Evolutionary conservation across 2,797 vertebrate species (phyloP).

Genomic region (Phalloptychus januarius): DNA sequence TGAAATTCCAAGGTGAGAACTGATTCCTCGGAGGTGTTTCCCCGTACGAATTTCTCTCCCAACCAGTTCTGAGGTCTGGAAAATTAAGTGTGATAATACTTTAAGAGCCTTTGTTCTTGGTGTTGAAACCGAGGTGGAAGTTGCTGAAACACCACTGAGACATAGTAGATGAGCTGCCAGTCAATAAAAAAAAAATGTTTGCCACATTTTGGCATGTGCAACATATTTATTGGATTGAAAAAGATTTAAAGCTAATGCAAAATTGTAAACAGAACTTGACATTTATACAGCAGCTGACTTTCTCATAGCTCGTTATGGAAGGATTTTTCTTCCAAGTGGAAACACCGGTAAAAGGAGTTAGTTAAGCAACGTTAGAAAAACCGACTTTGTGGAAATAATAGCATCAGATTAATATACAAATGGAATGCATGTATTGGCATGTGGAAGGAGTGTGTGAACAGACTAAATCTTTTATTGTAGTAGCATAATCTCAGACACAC

Average conservation of each 20-base stretch:
- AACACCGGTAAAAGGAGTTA: neutral
- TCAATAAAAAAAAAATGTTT: neutral
- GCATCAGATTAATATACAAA: neutral
- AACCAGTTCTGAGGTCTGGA: conserved; percentile 30
- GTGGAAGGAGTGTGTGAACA: neutral
- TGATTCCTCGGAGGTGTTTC: conserved; percentile 2
- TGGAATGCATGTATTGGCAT: neutral
- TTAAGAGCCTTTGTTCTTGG: neutral
- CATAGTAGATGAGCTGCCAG: neutral
- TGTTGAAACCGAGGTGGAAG: neutral
- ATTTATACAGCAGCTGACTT: neutral
- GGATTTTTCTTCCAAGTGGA: neutral
- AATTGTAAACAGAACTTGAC: neutral
- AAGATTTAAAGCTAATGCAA: neutral
- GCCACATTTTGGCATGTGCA: neutral
- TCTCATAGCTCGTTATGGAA: neutral
- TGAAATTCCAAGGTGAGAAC: neutral
- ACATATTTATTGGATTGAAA: neutral
- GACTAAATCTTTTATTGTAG: neutral
- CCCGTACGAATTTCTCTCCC: conserved; percentile 6
- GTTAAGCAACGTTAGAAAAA: neutral
- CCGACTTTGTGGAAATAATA: neutral
- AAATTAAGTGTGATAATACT: conserved; percentile 4
- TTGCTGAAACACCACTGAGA: neutral
- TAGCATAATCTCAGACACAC: neutral